Conservation (phyloP, 2,797 vertebrate species). For the Ciconia nigra region DNA sequence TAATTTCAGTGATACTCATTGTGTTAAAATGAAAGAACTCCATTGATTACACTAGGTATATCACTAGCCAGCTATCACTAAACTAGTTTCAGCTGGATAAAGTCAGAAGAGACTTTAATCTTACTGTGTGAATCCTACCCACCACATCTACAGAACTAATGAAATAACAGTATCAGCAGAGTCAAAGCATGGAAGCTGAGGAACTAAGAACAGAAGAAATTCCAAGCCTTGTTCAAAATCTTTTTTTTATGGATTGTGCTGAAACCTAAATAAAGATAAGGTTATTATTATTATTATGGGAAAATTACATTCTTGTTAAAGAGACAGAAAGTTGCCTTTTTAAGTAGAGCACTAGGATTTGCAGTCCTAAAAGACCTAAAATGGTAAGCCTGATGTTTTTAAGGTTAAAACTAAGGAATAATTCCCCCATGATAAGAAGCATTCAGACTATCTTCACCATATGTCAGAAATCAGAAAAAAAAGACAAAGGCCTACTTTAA, state of each 20-base stretch:
- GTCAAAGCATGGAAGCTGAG: neutral
- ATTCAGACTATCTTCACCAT: neutral
- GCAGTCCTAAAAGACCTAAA: neutral
- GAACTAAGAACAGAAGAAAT: neutral
- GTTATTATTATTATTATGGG: neutral
- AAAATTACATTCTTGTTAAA: neutral
- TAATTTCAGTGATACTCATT: neutral
- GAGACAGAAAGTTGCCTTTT: neutral
- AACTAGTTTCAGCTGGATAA: neutral
- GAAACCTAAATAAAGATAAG: neutral
- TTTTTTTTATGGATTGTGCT: neutral
- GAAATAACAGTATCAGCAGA: neutral
- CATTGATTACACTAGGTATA: neutral
- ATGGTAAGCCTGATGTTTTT: neutral
- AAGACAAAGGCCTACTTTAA: neutral
- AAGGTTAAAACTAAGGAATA: neutral
- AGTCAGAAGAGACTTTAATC: neutral
- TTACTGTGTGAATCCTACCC: neutral
- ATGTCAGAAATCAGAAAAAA: neutral
- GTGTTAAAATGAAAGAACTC: neutral
- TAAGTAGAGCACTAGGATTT: neutral
- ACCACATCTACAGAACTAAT: neutral
- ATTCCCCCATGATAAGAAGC: neutral
- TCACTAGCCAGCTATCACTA: neutral
- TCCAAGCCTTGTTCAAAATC: neutral